Evolutionary conservation across 2,888 invertebrate species (phyloP).

Genomic region (Mythimna lalbum): DNA sequence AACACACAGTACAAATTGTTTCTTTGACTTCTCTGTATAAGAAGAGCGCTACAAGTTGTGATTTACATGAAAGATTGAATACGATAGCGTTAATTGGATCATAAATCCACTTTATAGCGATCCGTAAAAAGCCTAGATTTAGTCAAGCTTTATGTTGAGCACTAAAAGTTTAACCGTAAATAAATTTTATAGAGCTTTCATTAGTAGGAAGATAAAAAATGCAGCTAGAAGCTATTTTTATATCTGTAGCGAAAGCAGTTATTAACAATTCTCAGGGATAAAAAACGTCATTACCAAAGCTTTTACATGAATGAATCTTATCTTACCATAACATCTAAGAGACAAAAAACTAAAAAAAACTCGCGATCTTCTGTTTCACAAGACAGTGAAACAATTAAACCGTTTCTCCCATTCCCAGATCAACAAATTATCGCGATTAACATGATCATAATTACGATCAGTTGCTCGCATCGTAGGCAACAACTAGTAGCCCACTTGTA

Average conservation of each 20-base stretch:
- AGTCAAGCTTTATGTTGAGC: background rate
- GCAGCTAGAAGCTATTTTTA: too few relatives aligned
- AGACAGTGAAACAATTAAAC: slow-evolving; percentile 44
- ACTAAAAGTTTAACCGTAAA: background rate
- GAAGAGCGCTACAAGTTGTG: background rate
- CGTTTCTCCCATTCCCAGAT: slow-evolving; percentile 48
- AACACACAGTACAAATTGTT: background rate
- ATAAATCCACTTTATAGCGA: background rate
- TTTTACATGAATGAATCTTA: slow-evolving; percentile 19
- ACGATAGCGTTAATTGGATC: background rate
- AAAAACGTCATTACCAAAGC: background rate
- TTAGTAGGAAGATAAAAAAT: background rate
- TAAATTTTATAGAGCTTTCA: background rate
- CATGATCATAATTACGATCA: slow-evolving; percentile 51
- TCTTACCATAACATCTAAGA: slow-evolving; percentile 22
- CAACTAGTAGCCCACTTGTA: slow-evolving; percentile 30
- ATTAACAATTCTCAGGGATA: slow-evolving; percentile 4
- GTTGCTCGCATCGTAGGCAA: slow-evolving; percentile 20
- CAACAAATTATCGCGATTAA: slow-evolving; percentile 56
- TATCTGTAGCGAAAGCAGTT: background rate
- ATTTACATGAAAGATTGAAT: background rate
- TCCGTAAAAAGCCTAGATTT: slow-evolving; percentile 3
- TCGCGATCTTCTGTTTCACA: slow-evolving; percentile 19
- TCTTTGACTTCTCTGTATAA: too few relatives aligned
- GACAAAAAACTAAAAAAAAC: slow-evolving; percentile 24